Evolutionary conservation across 2,113 vertebrate species (phyloP), one percentile per base, ranked within the genome.

Genomic region (Octodon degus): DNA sequence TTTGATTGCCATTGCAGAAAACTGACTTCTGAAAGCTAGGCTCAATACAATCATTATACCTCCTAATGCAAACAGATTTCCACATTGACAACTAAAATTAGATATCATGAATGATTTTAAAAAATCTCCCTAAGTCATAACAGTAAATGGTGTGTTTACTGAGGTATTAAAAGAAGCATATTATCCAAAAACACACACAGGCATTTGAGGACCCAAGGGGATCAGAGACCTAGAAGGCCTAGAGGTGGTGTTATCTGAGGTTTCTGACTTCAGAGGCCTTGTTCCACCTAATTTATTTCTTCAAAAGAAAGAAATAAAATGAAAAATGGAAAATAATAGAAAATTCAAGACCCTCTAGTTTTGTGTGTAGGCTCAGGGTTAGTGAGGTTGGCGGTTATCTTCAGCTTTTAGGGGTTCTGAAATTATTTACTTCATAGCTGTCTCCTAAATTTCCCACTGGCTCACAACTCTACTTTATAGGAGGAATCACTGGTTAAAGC

Each of bases 31-130:
- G 60, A 53, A 43, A n/a, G 6, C 34, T 76, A 82, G 10, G 30
- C 58, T 63, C 62, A 68, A 70, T 70, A 20, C 82, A 93, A 63
- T 82, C 67, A 47, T 58, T 89, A 20, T 82, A 50, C 74, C 58
- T 14, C 65, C 1, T 58, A 70, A 70, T 32, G 5, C 27, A 83
- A 62, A 86, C 70, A 83, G 37, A 86, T 86, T 93, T 81, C 16
- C 86, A 22, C 43, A 65, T 68, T 63, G 80, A 70, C 58, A 86
- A 95, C 86, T 89, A 55, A 92, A 94, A 96, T 81, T 82, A 86
- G 90, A 55, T 89, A 80, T 92, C 25, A 93, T 47, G 92, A 43
- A 67, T 60, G 32, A 43, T 60, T 65, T 72, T 40, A 32, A 82
- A 86, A 20, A 17, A 11, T 76, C 37, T 67, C 14, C 60, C 13